Evolutionary conservation across 2,797 vertebrate genomes (phyloP), one percentile per base, ranked within the genome.

Genomic region (Gallinago nigripennis): DNA sequence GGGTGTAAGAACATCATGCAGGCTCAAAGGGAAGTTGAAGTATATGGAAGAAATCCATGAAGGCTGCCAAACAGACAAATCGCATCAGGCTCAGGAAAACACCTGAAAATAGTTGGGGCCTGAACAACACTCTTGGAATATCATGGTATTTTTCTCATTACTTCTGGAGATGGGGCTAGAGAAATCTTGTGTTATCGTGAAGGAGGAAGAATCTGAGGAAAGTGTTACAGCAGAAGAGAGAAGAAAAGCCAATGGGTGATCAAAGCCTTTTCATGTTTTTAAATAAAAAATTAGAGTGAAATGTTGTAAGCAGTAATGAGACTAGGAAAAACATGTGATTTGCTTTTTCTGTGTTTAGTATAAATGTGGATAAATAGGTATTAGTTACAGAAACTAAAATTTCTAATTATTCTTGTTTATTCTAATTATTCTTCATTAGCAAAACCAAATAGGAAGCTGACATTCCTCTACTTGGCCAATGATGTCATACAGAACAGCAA

Each of bases 401-500:
- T 83, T 76, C 75, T 91, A 54, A 85, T 92, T 88, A 10, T 50
- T 85, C 8, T 60, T 83, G 37, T 96, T 89, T 82, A 63, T 92
- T 48, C 46, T 48, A 48, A 48, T 48, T 28, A 30, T 86, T 90
- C 43, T 97, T 90, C 87, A 94, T 65, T 94, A 99, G 99, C 99
- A 97, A 99, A 99, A 98, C 98, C 99, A 61, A 99, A 99, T 68
- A 98, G 99, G 90, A 99, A 99, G 95, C 98, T 99, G 97, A 99
- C 99, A 73, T 99, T 99, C 98, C 98, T 99, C 56, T 99, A 99
- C 97, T 97, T 99, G 98, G 99, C 99, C 96, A 99, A 99, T 97
- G 99, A 99, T 95, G 99, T 99, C 96, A 99, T 99, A 97, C 99
- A 99, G 97, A 99, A 99, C 98, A 99, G 99, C 98, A 99, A 99